Evolutionary conservation across 2,797 vertebrate species (phyloP), one percentile per base, ranked within the genome.

Genomic region (Xyrichtys novacula): DNA sequence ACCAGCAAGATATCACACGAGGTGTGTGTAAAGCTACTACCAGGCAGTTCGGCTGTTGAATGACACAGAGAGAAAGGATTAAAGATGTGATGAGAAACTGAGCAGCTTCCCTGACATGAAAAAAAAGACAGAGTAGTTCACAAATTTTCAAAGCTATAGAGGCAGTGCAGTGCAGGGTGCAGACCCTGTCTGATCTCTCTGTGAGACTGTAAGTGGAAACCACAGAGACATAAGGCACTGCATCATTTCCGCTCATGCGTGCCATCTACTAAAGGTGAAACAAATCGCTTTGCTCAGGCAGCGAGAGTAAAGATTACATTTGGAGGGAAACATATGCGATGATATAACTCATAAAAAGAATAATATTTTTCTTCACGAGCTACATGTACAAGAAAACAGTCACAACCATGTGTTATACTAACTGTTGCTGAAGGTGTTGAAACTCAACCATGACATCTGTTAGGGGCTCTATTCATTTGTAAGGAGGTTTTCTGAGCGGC

Each of bases 231-330:
- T 85, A 29, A 87, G 64, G 65, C 72, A 67, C 69, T 73, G 74
- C 63, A 81, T 70, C 63, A 73, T 89, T 91, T 91, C 92, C 78
- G 79, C 80, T 85, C 31, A 26, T 31, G 67, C 39, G 69, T 81
- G 67, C 72, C 74, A 80, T 72, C 64, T 68, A 80, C 71, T 75
- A 59, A 32, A 64, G 23, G 66, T 50, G 54, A 66, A 74, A 76
- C 59, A 19, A 38, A 68, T 74, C 14, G 2, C 28, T 40, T 23
- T 32, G 59, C 39, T 59, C 49, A 74, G 76, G 73, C 84, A 88
- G 68, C 55, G 64, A 83, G 78, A 78, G 52, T n/a, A 59, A 4
- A 46, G 43, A 40, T 65, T 23, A 43, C 56, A 54, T 69, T 65
- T 62, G 67, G 70, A 72, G 85, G 74, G 74, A 88, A 74, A 59